Base-by-base conservation (phyloP, 2,113 vertebrate species). In the Pseudorasbora parva region DNA sequence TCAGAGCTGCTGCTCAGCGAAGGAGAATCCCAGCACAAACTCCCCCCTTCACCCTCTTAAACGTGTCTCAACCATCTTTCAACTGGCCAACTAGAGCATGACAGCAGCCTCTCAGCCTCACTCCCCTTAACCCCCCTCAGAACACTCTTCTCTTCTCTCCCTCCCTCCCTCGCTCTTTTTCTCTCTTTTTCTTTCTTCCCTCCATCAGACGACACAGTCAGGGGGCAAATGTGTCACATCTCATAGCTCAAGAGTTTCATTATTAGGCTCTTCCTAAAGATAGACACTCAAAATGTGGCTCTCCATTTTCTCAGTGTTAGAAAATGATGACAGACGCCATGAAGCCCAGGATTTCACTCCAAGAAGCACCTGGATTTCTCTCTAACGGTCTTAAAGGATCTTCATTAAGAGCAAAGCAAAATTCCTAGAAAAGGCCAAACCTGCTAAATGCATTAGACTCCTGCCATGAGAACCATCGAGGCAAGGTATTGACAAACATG, bases 51-150 rank as follows among this genome's bases (percentile, higher is more conserved):
- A 51, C 57, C 72, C 68, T 83, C 75, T 74, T 86, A 79, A 86
- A 86, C 41, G 33, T 83, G 85, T 64, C 75, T 69, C 21, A 73
- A 41, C 51, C 81, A 83, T 86, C 80, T 82, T 82, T 86, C 73
- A 86, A 47, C 76, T 79, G 57, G 75, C 75, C 81, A 86, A 86
- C 85, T 86, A 79, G 81, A 86, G 85, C 79, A 77, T 74, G 75
- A 86, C 85, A 64, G 81, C 30, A 86, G 81, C 78, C 77, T 69
- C 78, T 25, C 59, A 54, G 79, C 47, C 64, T 81, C 57, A 71
- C 68, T 81, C 60, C 7, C 60, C 62, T 69, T 37, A 66, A 60
- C 71, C n/a, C 74, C 74, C 81, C 74, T 81, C 27, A 71, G 30
- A 81, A 81, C 59, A 81, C 59, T 81, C 54, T 25, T 51, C 51